Base-by-base conservation (phyloP, 2,113 vertebrate genomes). In the Phoenicopterus ruber region DNA sequence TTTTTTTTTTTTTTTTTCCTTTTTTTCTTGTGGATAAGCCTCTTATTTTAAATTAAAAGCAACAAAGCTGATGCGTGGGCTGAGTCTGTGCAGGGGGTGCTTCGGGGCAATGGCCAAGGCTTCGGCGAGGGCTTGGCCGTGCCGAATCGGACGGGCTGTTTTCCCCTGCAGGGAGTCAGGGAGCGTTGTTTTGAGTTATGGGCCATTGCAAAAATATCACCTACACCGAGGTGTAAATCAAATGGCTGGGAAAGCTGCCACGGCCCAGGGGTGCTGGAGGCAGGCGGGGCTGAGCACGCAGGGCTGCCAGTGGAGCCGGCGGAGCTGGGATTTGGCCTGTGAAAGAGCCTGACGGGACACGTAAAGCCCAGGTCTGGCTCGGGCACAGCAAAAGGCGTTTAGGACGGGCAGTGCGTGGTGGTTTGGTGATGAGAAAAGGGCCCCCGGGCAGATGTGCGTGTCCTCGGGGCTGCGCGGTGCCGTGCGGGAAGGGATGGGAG, bases 1-100 rank as follows among this genome's bases (percentile, higher is more conserved):
- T 42, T 52, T 32, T 16, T 40, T 21, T 42, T 20, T 9, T 24
- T 13, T 16, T 25, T 32, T 29, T 14, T 7, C 24, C 3, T 67
- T 7, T 49, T 85, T 49, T 31, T 12, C 57, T 65, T 59, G 21
- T 49, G 69, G 85, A 9, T 86, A 87, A 92, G 50, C 78, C 47
- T 90, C 91, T 90, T 80, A 77, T 73, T 92, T 95, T 83, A 94
- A 94, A 97, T 95, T 89, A 95, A 91, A 97, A 89, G 89, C 59
- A 46, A 10, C 59, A 57, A 78, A 91, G 83, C 88, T 44, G 83
- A 9, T 42, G 83, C 1, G 10, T 49, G 69, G 82, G 80, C 67
- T 38, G 79, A n/a, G 8, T 44, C 42, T 66, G 66, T 46, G 59
- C 58, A 12, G 24, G 7, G 55, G 6, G 34, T 22, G 83, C 65